These are phyloP conservation scores for Sisor rabdophorus DNA, from an alignment of 2,113 vertebrate species.

Conservation along the genomic window DNA sequence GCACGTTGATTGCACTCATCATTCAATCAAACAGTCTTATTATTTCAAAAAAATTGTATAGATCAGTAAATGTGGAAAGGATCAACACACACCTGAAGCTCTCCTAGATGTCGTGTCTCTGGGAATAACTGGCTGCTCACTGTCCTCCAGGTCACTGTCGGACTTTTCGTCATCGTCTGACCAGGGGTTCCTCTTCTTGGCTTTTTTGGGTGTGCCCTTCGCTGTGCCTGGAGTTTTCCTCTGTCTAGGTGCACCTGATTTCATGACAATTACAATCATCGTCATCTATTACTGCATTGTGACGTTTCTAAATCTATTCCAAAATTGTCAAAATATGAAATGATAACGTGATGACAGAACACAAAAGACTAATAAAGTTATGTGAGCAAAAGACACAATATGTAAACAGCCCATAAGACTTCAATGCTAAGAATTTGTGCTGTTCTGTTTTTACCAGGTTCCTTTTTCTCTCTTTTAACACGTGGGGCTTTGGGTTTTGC, in stretches of 20 bases:
- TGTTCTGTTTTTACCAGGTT: slow-evolving; percentile 73
- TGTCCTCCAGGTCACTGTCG: slow-evolving; percentile 87
- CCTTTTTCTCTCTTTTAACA: slow-evolving; percentile 88
- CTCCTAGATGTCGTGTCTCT: slow-evolving; percentile 88
- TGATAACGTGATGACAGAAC: not conserved
- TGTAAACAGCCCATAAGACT: too few species aligned
- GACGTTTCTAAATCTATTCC: too few species aligned
- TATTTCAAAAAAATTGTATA: not conserved
- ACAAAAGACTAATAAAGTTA: not conserved
- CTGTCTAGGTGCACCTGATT: slow-evolving; percentile 78
- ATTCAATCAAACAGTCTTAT: not conserved
- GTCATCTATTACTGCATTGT: too few species aligned
- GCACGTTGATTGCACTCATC: not conserved
- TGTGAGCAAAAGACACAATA: not conserved
- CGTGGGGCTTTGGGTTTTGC: slow-evolving; percentile 73
- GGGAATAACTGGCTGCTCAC: slow-evolving; percentile 84
- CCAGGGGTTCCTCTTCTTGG: slow-evolving; percentile 97
- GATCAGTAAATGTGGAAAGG: not conserved
- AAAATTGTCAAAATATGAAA: too few species aligned
- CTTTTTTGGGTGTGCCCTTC: slow-evolving; percentile 80
- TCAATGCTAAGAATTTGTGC: not conserved
- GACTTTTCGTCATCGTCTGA: slow-evolving; percentile 90
- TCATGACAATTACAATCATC: not conserved
- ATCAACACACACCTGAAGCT: slow-evolving; percentile 77
- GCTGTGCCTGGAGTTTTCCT: slow-evolving; percentile 74